These are phyloP conservation scores for Spongia lamella DNA, from an alignment of 37 sponge, comb jelly and placozoan genomes.

Conservation along the genomic window DNA sequence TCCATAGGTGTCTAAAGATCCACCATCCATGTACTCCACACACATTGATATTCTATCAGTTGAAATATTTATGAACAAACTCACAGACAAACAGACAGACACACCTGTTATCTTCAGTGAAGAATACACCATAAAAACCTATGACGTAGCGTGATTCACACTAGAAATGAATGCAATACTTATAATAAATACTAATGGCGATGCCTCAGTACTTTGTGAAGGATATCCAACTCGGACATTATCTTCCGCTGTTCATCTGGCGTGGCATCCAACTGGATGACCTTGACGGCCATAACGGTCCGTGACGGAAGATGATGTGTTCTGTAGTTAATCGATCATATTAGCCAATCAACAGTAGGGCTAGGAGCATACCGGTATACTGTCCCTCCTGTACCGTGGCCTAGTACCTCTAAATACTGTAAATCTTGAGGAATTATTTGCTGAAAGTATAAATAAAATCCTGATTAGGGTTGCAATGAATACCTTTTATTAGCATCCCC, in stretches of 20 bases:
- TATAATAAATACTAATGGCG: too few relatives aligned
- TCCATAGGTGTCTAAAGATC: conserved; percentile 78
- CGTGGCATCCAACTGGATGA: conserved; percentile 80
- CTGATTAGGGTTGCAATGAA: neutral
- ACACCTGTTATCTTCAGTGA: conserved; percentile 70
- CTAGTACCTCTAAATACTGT: conserved; percentile 82
- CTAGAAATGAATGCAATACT: conserved; percentile 13
- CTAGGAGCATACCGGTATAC: conserved; percentile 81
- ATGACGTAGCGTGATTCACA: conserved; percentile 88
- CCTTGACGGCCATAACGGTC: conserved; percentile 82
- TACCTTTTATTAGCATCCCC: too few relatives aligned
- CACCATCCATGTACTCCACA: conserved; percentile 94
- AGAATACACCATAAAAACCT: conserved; percentile 90
- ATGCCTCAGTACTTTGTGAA: conserved; percentile 62
- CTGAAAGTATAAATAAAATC: too few relatives aligned
- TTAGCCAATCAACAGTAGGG: too few relatives aligned
- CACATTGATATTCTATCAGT: conserved; percentile 73
- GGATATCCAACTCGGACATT: conserved; percentile 80
- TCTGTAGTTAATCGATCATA: too few relatives aligned
- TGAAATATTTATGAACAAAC: neutral
- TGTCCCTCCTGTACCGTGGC: conserved; percentile 85
- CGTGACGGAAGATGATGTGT: conserved; percentile 73
- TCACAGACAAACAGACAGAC: neutral
- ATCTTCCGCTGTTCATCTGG: conserved; percentile 82
- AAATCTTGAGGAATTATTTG: conserved; percentile 68